Base-by-base conservation (phyloP, 1,140 invertebrate species). In the Eupristina koningsbergeri region DNA sequence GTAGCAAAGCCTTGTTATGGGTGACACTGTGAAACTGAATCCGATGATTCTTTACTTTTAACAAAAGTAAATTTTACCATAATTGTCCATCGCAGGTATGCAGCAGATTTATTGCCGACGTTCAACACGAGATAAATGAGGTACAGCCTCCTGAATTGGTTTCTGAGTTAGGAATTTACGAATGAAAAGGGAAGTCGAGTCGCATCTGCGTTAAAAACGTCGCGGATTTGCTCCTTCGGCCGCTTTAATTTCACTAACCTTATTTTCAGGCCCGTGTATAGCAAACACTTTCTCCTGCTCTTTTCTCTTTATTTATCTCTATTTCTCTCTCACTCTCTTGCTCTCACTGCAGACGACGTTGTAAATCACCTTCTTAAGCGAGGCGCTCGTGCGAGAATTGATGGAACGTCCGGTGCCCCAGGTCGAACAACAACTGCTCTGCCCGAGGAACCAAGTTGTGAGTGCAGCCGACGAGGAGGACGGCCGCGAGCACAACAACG, bases 191-290 rank as follows among this genome's bases (percentile, higher is more conserved):
- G 1, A 1, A 34, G 13, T n/a, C n/a, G 73, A 45, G 26, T 11
- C 13, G 61, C 50, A 13, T 85, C 63, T 7, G 45, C 81, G 64
- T 67, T 73, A 50, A 50, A 50, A 50, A 17, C 47, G 0, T 26
- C n/a, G 9, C 19, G 34, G 31, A 36, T 36, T 71, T 26, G n/a
- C n/a, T n/a, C n/a, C 80, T 13, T 58, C 53, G 17, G 64, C 78
- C 31, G 19, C 36, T 89, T 86, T 83, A 88, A 87, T 89, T 90
- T 90, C 88, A 89, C 89, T 87, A 87, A 90, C 88, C 88, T 90
- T 89, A 89, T 88, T 88, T 75, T 80, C 83, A 86, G 83, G 76
- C 36, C 22, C 81, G 81, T 47, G 71, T 50, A 75, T 76, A 69
- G 41, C 41, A 67, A 47, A 29, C 82, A 87, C 85, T 88, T 88